A percentile compares a stretch with the other conserved stretches of the same genome.
These are phyloP conservation scores for Liparis tanakae DNA, from an alignment of 2,797 vertebrate genomes.

Conservation along the genomic window DNA sequence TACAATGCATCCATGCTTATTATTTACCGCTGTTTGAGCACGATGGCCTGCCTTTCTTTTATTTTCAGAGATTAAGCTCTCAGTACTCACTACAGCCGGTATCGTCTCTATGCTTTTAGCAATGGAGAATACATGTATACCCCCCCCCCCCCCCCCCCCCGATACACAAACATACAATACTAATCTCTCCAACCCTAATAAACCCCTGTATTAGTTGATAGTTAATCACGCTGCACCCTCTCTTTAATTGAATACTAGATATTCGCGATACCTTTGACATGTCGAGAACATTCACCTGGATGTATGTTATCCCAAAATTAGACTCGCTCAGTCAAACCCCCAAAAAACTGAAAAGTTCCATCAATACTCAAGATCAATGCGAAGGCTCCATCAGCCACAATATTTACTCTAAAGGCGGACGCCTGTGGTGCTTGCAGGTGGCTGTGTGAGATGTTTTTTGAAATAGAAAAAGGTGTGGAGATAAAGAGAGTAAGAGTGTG, in stretches of 20 bases:
- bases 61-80: constrained; percentile 9
- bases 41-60: constrained; percentile 11
- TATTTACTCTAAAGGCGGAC: constrained; percentile 48
- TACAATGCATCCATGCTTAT: constrained; percentile 51
- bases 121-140: background rate
- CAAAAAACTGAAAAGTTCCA: constrained; percentile 26
- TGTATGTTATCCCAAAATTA: constrained; percentile 7
- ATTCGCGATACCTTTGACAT: too few species aligned
- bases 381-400: constrained; percentile 51
- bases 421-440: constrained; percentile 26
- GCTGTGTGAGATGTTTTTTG: constrained; percentile 35
- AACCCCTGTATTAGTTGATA: background rate
- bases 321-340: constrained; percentile 18
- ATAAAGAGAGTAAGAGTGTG: constrained; percentile 2
- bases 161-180: too few species aligned
- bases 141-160: too few species aligned
- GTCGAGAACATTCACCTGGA: background rate
- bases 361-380: constrained; percentile 55
- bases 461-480: background rate
- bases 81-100: background rate
- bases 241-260: too few species aligned
- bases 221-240: background rate
- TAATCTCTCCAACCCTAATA: too few species aligned
- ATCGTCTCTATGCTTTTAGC: background rate
- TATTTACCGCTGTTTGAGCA: constrained; percentile 15